A percentile compares a stretch with the other conserved stretches of the same genome.
Evolutionary conservation across 2,888 invertebrate genomes (phyloP).

Genomic region (Itoplectis maculator): DNA sequence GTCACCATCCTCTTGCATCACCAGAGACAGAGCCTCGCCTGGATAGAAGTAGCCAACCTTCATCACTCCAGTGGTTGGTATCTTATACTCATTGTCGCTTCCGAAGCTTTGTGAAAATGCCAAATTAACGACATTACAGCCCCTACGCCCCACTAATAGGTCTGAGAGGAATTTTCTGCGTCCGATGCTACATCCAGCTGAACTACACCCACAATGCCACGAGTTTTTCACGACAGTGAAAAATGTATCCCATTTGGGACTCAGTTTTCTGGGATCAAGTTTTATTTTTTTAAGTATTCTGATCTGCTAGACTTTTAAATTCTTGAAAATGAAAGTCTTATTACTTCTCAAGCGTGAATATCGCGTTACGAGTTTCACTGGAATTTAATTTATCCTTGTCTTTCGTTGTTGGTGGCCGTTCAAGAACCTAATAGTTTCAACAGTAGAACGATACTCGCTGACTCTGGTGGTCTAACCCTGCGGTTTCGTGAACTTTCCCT

Average conservation of each 20-base stretch:
- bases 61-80: slow-evolving; percentile 37
- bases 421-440: slow-evolving; percentile 33
- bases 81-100: slow-evolving; percentile 40
- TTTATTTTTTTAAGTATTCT: no score
- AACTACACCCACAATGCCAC: neutral
- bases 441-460: slow-evolving; percentile 36
- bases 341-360: neutral
- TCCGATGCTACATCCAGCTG: slow-evolving; percentile 1
- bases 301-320: no score
- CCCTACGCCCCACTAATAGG: slow-evolving; percentile 74
- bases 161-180: slow-evolving; percentile 70
- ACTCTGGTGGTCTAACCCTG: slow-evolving; percentile 23
- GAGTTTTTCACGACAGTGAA: no score
- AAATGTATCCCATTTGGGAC: no score
- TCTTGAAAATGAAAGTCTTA: neutral
- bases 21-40: neutral
- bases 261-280: neutral
- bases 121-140: slow-evolving; percentile 78
- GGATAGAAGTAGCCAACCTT: slow-evolving; percentile 14
- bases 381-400: slow-evolving; percentile 31
- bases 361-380: slow-evolving; percentile 6
- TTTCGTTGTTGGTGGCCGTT: neutral
- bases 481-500: slow-evolving; percentile 26
- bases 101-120: slow-evolving; percentile 73
- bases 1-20: slow-evolving; percentile 25